phyloP scores from a whole-genome alignment of 2,888 invertebrate species.

The Xylota segnis region DNA sequence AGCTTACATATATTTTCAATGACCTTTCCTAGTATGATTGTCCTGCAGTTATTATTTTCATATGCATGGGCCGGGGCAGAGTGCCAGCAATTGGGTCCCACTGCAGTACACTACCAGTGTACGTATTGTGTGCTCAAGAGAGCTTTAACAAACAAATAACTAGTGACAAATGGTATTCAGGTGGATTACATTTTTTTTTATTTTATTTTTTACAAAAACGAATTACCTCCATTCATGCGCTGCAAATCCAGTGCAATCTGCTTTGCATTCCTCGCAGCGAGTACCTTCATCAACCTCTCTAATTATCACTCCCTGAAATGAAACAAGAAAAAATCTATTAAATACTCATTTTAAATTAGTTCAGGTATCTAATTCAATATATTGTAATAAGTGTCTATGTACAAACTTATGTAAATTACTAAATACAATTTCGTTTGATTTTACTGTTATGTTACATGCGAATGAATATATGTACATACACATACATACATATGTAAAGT shows the following conservation, averaged over 20 bases:
- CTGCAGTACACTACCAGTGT: conserved; percentile 34
- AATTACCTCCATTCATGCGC: conserved; percentile 94
- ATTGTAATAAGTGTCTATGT: too few relatives aligned
- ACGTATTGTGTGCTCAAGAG: conserved; percentile 5
- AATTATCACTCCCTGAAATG: conserved; percentile 92
- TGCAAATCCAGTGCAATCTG: conserved; percentile 92
- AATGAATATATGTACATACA: too few relatives aligned
- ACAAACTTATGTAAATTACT: too few relatives aligned
- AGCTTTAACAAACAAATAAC: conserved; percentile 15
- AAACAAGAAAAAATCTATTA: conserved; percentile 67
- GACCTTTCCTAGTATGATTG: neutral
- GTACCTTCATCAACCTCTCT: conserved; percentile 93
- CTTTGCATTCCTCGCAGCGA: conserved; percentile 93
- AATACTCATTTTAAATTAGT: too few relatives aligned
- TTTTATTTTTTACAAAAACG: neutral
- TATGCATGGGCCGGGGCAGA: conserved; percentile 16
- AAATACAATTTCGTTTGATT: too few relatives aligned
- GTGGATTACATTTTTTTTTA: neutral
- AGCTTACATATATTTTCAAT: neutral
- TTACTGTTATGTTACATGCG: too few relatives aligned
- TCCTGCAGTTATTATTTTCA: neutral
- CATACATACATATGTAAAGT: too few relatives aligned
- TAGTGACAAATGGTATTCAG: neutral
- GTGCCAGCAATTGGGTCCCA: conserved; percentile 44
- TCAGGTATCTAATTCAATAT: too few relatives aligned